Evolutionary conservation across 2,888 invertebrate species (phyloP).

Genomic region (Patella depressa): DNA sequence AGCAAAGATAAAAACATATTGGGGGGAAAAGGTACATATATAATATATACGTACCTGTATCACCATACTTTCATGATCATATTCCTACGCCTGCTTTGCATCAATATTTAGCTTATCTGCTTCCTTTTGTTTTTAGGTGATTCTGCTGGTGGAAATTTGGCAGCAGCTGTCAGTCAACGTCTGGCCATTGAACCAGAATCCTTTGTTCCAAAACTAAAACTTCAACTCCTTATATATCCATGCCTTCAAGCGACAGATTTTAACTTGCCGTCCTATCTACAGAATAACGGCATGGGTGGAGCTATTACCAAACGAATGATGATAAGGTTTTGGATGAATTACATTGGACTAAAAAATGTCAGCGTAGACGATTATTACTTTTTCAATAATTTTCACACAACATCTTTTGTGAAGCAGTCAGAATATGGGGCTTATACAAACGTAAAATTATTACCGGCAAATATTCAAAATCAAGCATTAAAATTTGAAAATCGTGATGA

Average conservation of each 20-base stretch:
- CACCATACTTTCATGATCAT: no score
- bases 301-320: constrained; percentile 34
- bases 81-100: no score
- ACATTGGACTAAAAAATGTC: constrained; percentile 22
- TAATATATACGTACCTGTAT: no score
- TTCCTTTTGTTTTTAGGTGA: constrained; percentile 40
- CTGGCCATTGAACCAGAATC: constrained; percentile 37
- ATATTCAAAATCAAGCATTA: constrained; percentile 41
- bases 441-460: constrained; percentile 44
- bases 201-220: constrained; percentile 28
- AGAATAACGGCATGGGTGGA: constrained; percentile 31
- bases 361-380: constrained; percentile 17
- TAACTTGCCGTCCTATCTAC: constrained; percentile 50
- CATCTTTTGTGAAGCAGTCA: constrained; percentile 23
- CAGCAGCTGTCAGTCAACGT: constrained; percentile 45
- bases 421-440: constrained; percentile 15
- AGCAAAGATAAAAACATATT: no score
- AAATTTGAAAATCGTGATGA: neutral
- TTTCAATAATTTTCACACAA: constrained; percentile 29
- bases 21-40: no score
- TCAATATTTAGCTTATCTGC: no score
- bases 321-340: constrained; percentile 39
- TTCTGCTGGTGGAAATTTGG: constrained; percentile 55
- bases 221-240: constrained; percentile 44
- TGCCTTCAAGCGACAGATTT: constrained; percentile 60